phyloP scores from a whole-genome alignment of 2,797 vertebrate species.

The Agapornis canus region DNA sequence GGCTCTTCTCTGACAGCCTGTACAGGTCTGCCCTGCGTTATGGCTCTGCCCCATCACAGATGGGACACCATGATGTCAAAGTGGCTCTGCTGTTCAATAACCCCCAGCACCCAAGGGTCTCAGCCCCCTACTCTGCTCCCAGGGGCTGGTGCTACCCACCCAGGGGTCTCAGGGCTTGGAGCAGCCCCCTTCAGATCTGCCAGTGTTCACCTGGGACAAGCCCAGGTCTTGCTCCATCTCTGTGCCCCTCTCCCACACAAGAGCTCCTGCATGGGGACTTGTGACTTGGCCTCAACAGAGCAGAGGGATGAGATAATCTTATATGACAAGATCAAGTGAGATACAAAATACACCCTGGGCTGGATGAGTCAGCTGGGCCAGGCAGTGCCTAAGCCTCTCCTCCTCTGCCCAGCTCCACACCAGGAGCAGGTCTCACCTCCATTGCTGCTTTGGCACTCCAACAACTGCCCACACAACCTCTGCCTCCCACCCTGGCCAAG shows the following conservation, averaged over 20 bases:
- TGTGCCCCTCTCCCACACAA: fast-evolving
- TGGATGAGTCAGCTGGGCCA: background rate
- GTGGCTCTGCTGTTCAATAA: background rate
- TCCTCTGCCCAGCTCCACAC: background rate
- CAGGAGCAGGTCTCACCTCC: background rate
- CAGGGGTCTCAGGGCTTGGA: fast-evolving
- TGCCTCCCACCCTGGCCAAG: background rate
- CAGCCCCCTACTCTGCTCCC: background rate
- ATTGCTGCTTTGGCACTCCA: background rate
- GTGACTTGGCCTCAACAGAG: fast-evolving
- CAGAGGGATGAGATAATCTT: background rate
- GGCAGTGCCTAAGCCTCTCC: background rate
- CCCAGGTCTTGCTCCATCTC: background rate
- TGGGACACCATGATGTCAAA: fast-evolving
- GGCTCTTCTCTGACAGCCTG: background rate
- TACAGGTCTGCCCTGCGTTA: fast-evolving
- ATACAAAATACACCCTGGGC: background rate
- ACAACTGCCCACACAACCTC: background rate
- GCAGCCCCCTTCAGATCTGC: background rate
- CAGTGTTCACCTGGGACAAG: background rate
- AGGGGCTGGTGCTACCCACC: background rate
- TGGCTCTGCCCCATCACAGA: fast-evolving
- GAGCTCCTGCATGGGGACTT: background rate
- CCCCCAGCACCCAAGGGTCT: fast-evolving
- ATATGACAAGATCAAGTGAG: background rate